Base-by-base conservation (phyloP, 1,140 invertebrate species). In the Ostrea denselamellosa region DNA sequence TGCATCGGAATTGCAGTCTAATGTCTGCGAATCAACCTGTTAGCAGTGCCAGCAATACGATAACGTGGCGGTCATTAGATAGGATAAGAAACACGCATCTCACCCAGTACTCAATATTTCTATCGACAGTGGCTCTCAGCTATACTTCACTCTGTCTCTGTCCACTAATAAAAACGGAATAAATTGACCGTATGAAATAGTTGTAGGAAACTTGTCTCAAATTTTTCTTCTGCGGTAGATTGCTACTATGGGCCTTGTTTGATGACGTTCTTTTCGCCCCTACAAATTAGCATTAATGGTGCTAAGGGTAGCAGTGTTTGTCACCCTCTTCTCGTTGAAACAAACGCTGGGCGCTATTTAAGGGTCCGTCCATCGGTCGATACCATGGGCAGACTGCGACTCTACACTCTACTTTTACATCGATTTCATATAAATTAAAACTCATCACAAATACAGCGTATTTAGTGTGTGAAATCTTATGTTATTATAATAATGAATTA, bases 391-490 rank as follows among this genome's bases (percentile, higher is more conserved):
- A 77, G 9, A 9, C 68, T 17, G 68, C 12, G 12, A 10, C 34
- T 1, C 28, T 77, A 25, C 28, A 28, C 68, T 77, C 28, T 9
- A 34, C 56, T 77, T 77, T 77, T 17, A 77, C 68, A 77, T 77
- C 28, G 68, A 77, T 77, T 77, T 77, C 28, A 77, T 28, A 34
- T 77, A 34, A 34, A 77, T 77, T 77, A 77, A 28, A 77, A 77
- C 12, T 25, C 7, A 77, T 77, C 14, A 25, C 68, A 77, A 25
- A 77, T 25, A 77, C 22, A 34, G 28, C 68, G 68, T 28, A 77
- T 77, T 77, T 28, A 34, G 28, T 77, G 28, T 77, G 68, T 25
- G 25, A 77, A 77, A 28, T 77, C 25, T 25, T 77, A 34, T 77
- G 14, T 22, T 28, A 8, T 77, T 77, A 77, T 62, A 3, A n/a